Percentiles rank a stretch among this genome's conserved stretches.
phyloP scores from a whole-genome alignment of 37 sponge, comb jelly and placozoan species.

The Trichoplax adhaerens region DNA sequence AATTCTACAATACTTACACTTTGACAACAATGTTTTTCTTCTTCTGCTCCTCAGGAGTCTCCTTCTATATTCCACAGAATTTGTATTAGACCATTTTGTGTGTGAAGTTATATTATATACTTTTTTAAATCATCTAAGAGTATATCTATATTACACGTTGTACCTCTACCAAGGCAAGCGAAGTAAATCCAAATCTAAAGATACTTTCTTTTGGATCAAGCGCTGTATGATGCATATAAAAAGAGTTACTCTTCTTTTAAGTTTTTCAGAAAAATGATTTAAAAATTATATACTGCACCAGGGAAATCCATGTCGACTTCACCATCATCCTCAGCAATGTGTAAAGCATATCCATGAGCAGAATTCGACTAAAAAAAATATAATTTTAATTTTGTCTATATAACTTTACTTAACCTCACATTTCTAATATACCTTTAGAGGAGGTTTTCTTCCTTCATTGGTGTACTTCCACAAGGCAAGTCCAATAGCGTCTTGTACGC shows the following conservation, averaged over 20 bases:
- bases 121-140: not conserved
- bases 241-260: too few species aligned
- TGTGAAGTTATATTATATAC: too few species aligned
- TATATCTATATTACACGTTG: not conserved
- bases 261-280: too few species aligned
- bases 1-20: slow-evolving; percentile 27
- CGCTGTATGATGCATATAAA: slow-evolving; percentile 4
- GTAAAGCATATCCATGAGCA: slow-evolving; percentile 33
- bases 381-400: not conserved
- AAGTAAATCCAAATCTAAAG: slow-evolving; percentile 49
- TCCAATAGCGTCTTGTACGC: slow-evolving; percentile 48
- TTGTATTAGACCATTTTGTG: too few species aligned
- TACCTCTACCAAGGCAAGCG: slow-evolving; percentile 56
- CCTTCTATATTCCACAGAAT: too few species aligned
- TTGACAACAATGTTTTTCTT: slow-evolving; percentile 26
- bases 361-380: slow-evolving; percentile 16
- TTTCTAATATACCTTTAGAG: not conserved
- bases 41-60: not conserved
- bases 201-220: slow-evolving; percentile 43
- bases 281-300: slow-evolving; percentile 1
- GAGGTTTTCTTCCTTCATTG: slow-evolving; percentile 24
- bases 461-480: slow-evolving; percentile 61
- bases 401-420: not conserved
- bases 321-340: slow-evolving; percentile 69
- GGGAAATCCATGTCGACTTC: slow-evolving; percentile 62